These are phyloP conservation scores for Falco peregrinus DNA, from an alignment of 2,797 vertebrate genomes.

Conservation along the genomic window DNA sequence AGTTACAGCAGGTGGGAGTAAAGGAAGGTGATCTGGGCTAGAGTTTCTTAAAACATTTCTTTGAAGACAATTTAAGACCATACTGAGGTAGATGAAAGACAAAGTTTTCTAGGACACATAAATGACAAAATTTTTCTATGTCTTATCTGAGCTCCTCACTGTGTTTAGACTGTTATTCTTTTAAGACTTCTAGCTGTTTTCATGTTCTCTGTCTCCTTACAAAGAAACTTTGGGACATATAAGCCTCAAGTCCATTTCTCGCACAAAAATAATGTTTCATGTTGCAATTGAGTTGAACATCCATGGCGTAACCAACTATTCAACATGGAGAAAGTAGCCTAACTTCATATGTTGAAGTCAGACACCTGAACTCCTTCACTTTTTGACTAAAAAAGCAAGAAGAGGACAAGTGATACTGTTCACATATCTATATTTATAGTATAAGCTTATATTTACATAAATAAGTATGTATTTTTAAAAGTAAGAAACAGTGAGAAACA, in stretches of 20 bases:
- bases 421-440: background rate
- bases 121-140: background rate
- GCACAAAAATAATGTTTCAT: background rate
- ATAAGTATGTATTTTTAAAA: too few relatives aligned
- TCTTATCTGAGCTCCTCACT: background rate
- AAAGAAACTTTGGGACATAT: background rate
- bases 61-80: background rate
- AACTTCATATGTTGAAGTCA: background rate
- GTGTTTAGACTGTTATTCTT: background rate
- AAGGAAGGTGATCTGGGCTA: background rate
- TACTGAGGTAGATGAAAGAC: background rate
- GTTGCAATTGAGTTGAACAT: rapidly evolving
- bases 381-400: background rate
- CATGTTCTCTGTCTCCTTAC: background rate
- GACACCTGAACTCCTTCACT: too few relatives aligned
- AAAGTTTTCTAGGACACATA: background rate
- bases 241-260: background rate
- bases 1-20: background rate
- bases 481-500: background rate
- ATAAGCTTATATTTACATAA: background rate
- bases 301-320: background rate
- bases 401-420: background rate
- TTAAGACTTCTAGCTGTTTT: background rate
- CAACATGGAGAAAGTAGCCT: background rate
- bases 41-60: background rate